phyloP scores from a whole-genome alignment of 2,888 invertebrate genomes.

The Hydriomena furcata region DNA sequence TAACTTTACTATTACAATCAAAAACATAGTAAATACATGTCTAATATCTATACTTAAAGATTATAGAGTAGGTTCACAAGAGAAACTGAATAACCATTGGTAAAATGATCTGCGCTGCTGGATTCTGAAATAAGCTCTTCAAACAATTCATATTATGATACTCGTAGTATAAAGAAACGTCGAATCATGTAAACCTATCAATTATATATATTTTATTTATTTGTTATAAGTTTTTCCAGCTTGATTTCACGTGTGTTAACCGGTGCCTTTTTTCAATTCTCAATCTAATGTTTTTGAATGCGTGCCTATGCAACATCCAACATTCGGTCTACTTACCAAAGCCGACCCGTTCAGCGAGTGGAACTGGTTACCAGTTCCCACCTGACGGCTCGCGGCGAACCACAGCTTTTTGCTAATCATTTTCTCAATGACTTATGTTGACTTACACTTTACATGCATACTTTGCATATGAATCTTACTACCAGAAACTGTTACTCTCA shows the following conservation, averaged over 20 bases:
- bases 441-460: constrained; percentile 41
- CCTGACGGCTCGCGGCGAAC: constrained; percentile 50
- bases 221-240: too few species aligned
- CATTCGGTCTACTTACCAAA: constrained; percentile 58
- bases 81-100: too few species aligned
- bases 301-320: constrained; percentile 50
- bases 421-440: constrained; percentile 50
- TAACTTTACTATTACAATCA: constrained; percentile 33
- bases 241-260: neutral
- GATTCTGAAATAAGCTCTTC: too few species aligned
- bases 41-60: too few species aligned
- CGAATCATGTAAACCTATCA: too few species aligned
- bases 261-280: constrained; percentile 15
- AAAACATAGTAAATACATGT: too few species aligned
- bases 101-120: too few species aligned
- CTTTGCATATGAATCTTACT: constrained; percentile 6
- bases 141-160: too few species aligned
- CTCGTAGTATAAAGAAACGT: neutral
- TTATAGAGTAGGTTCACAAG: too few species aligned
- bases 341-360: constrained; percentile 55
- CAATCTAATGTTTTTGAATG: constrained; percentile 40
- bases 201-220: too few species aligned
- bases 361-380: constrained; percentile 67
- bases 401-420: constrained; percentile 58
- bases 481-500: constrained; percentile 11